A percentile compares a stretch with the other conserved stretches of the same genome.
These are phyloP conservation scores for Pammene fasciana DNA, from an alignment of 2,888 invertebrate genomes.

Conservation along the genomic window DNA sequence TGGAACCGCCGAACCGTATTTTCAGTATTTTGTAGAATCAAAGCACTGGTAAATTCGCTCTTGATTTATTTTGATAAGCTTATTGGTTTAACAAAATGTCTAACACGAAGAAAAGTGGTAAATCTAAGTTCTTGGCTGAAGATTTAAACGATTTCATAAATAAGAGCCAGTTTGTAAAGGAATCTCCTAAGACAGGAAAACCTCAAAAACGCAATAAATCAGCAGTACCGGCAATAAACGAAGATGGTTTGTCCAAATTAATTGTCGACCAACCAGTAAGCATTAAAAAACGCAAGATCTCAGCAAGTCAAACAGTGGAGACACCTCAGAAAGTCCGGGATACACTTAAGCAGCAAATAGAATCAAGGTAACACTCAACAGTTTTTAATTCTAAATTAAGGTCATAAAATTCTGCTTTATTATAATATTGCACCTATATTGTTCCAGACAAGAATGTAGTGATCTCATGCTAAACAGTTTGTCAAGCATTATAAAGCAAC, in stretches of 20 bases:
- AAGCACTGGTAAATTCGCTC: neutral
- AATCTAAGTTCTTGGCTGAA: conserved; percentile 61
- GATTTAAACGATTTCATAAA: conserved; percentile 62
- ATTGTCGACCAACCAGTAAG: conserved; percentile 57
- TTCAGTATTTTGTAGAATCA: too few relatives aligned
- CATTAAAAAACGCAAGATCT: conserved; percentile 62
- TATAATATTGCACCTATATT: conserved; percentile 11
- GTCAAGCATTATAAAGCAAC: conserved; percentile 58
- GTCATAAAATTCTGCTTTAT: conserved; percentile 4
- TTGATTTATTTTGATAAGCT: neutral
- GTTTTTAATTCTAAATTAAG: conserved; percentile 19
- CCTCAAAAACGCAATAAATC: conserved; percentile 55
- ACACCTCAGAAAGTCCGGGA: conserved; percentile 67
- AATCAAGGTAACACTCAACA: conserved; percentile 58
- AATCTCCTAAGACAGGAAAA: conserved; percentile 60
- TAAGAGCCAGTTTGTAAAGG: conserved; percentile 61
- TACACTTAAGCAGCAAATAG: conserved; percentile 63
- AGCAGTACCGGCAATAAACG: conserved; percentile 49
- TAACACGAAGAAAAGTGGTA: conserved; percentile 55
- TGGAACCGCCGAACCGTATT: too few relatives aligned
- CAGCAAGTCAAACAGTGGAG: conserved; percentile 53
- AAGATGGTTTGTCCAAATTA: conserved; percentile 58
- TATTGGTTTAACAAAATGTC: conserved; percentile 53
- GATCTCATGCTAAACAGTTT: conserved; percentile 60
- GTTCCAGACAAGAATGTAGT: conserved; percentile 65